These are phyloP conservation scores for Cyanocitta stelleri DNA, from an alignment of 2,113 vertebrate species.

Conservation along the genomic window DNA sequence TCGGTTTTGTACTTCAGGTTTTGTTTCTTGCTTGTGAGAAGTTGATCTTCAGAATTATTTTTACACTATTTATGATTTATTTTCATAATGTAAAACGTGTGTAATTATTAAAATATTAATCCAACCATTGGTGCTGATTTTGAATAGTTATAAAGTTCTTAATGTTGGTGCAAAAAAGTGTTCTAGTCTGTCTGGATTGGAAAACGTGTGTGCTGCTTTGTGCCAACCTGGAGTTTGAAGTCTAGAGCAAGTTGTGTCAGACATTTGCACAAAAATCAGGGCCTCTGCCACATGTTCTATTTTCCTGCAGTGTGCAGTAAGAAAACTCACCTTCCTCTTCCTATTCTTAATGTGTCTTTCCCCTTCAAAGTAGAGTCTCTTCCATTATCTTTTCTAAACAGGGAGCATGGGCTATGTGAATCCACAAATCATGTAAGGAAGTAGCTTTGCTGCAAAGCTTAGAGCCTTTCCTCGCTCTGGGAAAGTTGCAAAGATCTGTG, in stretches of 20 bases:
- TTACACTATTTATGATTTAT: slow-evolving; percentile 88
- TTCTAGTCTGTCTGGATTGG: background rate
- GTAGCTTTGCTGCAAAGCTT: background rate
- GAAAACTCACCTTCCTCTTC: background rate
- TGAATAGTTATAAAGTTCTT: slow-evolving; percentile 62
- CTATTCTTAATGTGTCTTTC: background rate
- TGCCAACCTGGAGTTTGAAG: background rate
- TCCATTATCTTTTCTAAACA: background rate
- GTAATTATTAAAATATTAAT: slow-evolving; percentile 82
- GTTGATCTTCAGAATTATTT: slow-evolving; percentile 86
- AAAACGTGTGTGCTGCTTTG: background rate
- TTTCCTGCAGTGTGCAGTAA: background rate
- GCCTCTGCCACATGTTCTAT: background rate
- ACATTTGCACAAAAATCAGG: background rate
- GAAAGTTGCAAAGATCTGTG: background rate
- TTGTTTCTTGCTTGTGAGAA: slow-evolving; percentile 79
- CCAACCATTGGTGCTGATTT: slow-evolving; percentile 57
- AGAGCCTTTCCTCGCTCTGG: background rate
- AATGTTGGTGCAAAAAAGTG: background rate
- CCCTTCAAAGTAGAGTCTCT: background rate
- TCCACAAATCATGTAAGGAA: background rate
- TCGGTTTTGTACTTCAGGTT: slow-evolving; percentile 71
- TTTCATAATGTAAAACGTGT: slow-evolving; percentile 85
- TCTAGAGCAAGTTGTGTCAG: background rate
- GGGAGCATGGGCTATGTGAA: background rate